Conservation (phyloP, 2,113 vertebrate genomes). For the Rhipidura dahli region DNA sequence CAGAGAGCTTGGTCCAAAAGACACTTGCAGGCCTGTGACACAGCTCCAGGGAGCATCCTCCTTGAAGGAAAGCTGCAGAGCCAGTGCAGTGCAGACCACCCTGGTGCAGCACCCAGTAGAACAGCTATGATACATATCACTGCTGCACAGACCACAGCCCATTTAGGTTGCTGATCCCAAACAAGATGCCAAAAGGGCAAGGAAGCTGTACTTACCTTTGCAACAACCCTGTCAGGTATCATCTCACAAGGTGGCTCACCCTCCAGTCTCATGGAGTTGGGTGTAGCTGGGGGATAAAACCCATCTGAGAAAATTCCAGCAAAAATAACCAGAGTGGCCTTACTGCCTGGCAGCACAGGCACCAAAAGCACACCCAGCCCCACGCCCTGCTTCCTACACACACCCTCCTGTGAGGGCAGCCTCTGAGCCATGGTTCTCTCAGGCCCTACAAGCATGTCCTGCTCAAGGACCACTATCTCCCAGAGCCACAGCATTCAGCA, state of each 20-base stretch:
- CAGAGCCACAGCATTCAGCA: neutral
- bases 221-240: neutral
- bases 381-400: neutral
- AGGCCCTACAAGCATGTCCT: fast-evolving
- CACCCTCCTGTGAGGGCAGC: neutral
- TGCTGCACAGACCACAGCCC: neutral
- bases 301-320: neutral
- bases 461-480: neutral
- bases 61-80: neutral
- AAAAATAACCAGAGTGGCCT: neutral
- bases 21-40: neutral
- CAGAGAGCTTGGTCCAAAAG: neutral
- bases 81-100: neutral
- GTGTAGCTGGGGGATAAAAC: neutral
- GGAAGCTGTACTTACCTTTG: neutral
- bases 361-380: neutral
- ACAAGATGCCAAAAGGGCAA: neutral
- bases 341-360: neutral
- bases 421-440: fast-evolving
- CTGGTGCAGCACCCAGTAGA: neutral
- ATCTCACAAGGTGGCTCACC: neutral
- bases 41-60: neutral
- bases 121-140: fast-evolving
- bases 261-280: neutral
- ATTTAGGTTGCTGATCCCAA: neutral